phyloP scores from a whole-genome alignment of 2,888 invertebrate genomes.

The Andrena hattorfiana region DNA sequence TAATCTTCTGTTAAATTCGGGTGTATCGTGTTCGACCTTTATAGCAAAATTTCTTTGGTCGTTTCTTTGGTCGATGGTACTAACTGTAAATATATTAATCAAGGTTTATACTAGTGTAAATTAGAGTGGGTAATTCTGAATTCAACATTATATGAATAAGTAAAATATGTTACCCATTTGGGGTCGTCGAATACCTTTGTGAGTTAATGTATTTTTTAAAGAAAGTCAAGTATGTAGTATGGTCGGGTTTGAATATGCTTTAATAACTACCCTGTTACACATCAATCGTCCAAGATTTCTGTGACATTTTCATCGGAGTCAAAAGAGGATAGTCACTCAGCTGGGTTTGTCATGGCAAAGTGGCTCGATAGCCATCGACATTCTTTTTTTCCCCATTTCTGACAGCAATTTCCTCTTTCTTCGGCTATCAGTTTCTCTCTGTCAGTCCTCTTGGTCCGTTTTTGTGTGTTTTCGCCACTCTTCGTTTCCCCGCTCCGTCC shows the following conservation, averaged over 20 bases:
- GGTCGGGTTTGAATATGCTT: conserved; percentile 30
- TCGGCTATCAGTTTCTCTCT: conserved; percentile 8
- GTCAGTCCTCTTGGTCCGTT: conserved; percentile 10
- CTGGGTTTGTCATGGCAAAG: conserved; percentile 49
- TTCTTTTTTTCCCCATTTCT: conserved; percentile 36
- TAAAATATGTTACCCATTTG: no score
- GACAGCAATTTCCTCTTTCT: conserved; percentile 34
- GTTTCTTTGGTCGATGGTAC: no score
- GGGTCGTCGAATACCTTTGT: no score
- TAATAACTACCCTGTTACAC: conserved; percentile 44
- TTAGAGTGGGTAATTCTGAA: no score
- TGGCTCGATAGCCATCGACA: conserved; percentile 49
- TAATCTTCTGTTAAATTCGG: no score
- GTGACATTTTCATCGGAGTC: conserved; percentile 69
- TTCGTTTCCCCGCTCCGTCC: not conserved
- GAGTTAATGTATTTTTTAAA: no score
- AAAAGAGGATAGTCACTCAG: conserved; percentile 38
- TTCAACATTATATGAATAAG: no score
- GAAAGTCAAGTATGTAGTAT: not conserved
- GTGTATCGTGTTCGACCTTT: no score
- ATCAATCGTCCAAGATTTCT: conserved; percentile 60
- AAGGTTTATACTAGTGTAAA: no score
- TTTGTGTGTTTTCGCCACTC: not conserved
- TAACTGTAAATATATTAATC: no score
- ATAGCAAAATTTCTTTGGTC: no score